Evolutionary conservation across 53 echinoderm and acorn worm species (phyloP).

Genomic region (Astropecten irregularis): DNA sequence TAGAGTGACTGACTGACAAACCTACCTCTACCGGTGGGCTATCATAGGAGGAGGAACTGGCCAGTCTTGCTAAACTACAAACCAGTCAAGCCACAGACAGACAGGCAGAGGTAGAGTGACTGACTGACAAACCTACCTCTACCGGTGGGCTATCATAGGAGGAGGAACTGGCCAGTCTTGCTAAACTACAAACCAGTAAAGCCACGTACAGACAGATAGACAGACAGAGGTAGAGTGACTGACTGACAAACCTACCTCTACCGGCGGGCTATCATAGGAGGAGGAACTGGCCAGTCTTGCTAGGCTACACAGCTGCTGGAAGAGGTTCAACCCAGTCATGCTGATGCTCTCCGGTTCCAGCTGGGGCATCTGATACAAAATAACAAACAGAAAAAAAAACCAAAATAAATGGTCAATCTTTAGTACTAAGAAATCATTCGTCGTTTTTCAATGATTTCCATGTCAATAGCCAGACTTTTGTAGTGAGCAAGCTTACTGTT

Average conservation of each 20-base stretch:
- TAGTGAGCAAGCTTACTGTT: too few relatives aligned
- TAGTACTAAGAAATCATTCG: background rate
- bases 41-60: too few relatives aligned
- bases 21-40: too few relatives aligned
- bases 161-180: too few relatives aligned
- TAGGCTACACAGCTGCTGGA: constrained; percentile 85
- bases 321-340: constrained; percentile 89
- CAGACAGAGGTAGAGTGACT: background rate
- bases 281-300: constrained; percentile 89
- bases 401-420: background rate
- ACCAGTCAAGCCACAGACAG: too few relatives aligned
- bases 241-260: constrained; percentile 64
- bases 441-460: background rate
- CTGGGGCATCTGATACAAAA: constrained; percentile 77
- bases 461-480: too few relatives aligned
- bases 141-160: too few relatives aligned
- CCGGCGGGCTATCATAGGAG: constrained; percentile 84
- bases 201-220: background rate
- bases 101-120: too few relatives aligned
- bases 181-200: too few relatives aligned
- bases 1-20: too few relatives aligned
- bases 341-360: constrained; percentile 85
- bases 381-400: background rate
- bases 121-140: too few relatives aligned
- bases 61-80: too few relatives aligned